Percentiles rank a stretch among this genome's conserved stretches.
These are phyloP conservation scores for Drosophila acutilabella DNA, from an alignment of 2,888 invertebrate genomes.

Conservation along the genomic window DNA sequence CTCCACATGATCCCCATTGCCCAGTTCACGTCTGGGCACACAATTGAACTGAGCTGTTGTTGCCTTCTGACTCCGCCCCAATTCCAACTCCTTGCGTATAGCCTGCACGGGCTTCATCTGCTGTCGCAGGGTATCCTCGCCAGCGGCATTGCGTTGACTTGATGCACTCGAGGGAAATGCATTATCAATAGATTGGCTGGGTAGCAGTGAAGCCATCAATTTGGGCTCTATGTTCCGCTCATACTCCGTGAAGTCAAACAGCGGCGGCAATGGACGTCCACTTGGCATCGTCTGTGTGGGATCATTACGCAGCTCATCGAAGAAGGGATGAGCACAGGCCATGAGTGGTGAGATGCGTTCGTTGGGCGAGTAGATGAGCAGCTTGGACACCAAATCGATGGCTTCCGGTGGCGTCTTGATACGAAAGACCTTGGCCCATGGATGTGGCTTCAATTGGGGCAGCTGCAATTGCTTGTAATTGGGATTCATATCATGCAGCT, in stretches of 20 bases:
- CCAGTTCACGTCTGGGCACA: conserved; percentile 45
- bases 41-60: neutral
- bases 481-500: conserved; percentile 99
- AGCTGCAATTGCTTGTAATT: conserved; percentile 99
- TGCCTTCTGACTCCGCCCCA: neutral
- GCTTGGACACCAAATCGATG: conserved; percentile 94
- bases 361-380: conserved; percentile 98
- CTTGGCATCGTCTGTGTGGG: conserved; percentile 96
- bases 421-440: conserved; percentile 99
- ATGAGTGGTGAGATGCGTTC: conserved; percentile 96
- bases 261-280: conserved; percentile 95
- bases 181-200: conserved; percentile 7
- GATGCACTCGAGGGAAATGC: neutral
- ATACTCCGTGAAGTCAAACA: conserved; percentile 98
- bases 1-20: conserved; percentile 66
- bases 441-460: conserved; percentile 99
- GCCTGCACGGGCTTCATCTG: conserved; percentile 1
- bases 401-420: conserved; percentile 96
- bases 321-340: conserved; percentile 99
- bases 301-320: conserved; percentile 98
- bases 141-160: conserved; percentile 42
- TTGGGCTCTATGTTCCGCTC: conserved; percentile 83
- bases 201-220: conserved; percentile 61
- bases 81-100: neutral
- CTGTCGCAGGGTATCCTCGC: conserved; percentile 42